A percentile compares a stretch with the other conserved stretches of the same genome.
These are phyloP conservation scores for Ditylenchus dipsaci DNA, from an alignment of 1,140 invertebrate genomes.

Conservation along the genomic window DNA sequence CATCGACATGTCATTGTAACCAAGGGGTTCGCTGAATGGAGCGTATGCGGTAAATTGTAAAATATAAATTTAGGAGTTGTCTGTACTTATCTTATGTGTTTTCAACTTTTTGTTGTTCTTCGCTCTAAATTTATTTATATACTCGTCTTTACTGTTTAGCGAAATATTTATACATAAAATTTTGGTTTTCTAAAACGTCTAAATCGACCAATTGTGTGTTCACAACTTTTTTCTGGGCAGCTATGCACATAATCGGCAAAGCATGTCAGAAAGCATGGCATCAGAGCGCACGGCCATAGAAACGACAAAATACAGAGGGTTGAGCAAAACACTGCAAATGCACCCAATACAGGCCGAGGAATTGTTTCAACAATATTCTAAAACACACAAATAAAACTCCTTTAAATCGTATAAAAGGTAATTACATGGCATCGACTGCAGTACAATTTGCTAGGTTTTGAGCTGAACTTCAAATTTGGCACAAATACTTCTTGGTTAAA, in stretches of 20 bases:
- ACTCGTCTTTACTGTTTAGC: too few species aligned
- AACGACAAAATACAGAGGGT: constrained; percentile 42
- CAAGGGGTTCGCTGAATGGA: too few species aligned
- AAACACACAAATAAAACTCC: constrained; percentile 13
- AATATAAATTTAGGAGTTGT: too few species aligned
- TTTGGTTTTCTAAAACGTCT: constrained; percentile 18
- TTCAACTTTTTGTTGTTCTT: too few species aligned
- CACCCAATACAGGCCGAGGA: constrained; percentile 33
- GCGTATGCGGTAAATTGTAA: too few species aligned
- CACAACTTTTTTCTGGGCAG: constrained; percentile 37
- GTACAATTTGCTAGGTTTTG: constrained; percentile 36
- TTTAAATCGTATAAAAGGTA: neutral
- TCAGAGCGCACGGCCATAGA: constrained; percentile 46
- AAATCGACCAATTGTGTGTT: constrained; percentile 40
- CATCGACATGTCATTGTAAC: too few species aligned
- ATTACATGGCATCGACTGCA: constrained; percentile 49
- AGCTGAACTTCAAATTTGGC: constrained; percentile 45
- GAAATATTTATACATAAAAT: constrained; percentile 40
- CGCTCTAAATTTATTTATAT: too few species aligned
- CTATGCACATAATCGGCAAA: constrained; percentile 47
- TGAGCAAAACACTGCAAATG: constrained; percentile 42
- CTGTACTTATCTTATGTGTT: too few species aligned
- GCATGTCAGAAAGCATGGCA: constrained; percentile 36
- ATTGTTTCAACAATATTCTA: constrained; percentile 41
- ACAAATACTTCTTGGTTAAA: constrained; percentile 17